Conservation (phyloP, 2,113 vertebrate species). For the Tricholaema leucomelas region DNA sequence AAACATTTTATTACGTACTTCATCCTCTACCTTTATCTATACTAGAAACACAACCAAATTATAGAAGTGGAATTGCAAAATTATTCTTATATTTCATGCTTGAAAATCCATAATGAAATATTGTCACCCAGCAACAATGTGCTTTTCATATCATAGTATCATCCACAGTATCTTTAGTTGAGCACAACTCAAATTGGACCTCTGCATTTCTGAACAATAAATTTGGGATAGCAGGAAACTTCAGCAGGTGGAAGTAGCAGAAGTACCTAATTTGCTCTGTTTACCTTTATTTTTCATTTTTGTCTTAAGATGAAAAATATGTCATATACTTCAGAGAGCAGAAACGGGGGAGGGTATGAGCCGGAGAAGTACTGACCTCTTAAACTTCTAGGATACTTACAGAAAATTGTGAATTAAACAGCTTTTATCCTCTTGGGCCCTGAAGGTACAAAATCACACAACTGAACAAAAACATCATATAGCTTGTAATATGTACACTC, state of each 20-base stretch:
- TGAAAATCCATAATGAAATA: neutral
- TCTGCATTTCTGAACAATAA: neutral
- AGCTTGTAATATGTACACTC: neutral
- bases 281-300: neutral
- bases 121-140: neutral
- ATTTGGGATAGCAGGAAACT: neutral
- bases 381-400: neutral
- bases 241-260: neutral
- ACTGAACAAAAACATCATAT: neutral
- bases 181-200: neutral
- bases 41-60: neutral
- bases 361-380: neutral
- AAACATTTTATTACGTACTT: neutral
- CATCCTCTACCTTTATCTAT: neutral
- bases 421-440: neutral
- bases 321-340: neutral
- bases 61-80: neutral
- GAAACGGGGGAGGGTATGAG: neutral
- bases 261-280: neutral
- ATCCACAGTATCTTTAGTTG: neutral
- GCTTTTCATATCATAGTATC: neutral
- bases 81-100: neutral
- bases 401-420: neutral
- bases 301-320: neutral
- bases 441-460: neutral